These are phyloP conservation scores for Bradynema listronoti DNA, from an alignment of 1,140 invertebrate genomes.

Conservation along the genomic window DNA sequence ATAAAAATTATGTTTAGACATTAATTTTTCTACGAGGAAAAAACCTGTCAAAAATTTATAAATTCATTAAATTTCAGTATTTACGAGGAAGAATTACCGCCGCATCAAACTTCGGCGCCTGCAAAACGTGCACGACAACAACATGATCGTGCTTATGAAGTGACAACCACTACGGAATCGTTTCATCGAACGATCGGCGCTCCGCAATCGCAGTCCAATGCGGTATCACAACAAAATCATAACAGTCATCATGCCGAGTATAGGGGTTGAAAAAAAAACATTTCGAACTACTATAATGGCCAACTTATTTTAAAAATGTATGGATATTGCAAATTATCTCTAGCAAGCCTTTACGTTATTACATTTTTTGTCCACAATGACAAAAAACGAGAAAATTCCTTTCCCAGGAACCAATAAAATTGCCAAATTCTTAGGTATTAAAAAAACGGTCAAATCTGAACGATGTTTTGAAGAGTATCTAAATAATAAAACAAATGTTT, in stretches of 20 bases:
- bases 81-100: constrained; percentile 57
- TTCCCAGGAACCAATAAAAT: too few relatives aligned
- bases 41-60: background rate
- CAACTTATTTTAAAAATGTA: too few relatives aligned
- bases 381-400: background rate
- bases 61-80: constrained; percentile 42
- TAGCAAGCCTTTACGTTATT: too few relatives aligned
- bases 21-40: background rate
- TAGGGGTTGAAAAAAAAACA: too few relatives aligned
- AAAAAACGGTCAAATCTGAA: too few relatives aligned
- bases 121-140: constrained; percentile 42
- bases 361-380: background rate
- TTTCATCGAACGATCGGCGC: constrained; percentile 62
- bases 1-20: constrained; percentile 1
- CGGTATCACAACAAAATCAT: too few relatives aligned
- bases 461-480: too few relatives aligned
- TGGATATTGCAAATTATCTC: too few relatives aligned
- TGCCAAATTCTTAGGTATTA: too few relatives aligned
- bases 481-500: too few relatives aligned
- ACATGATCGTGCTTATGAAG: constrained; percentile 56
- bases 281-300: too few relatives aligned
- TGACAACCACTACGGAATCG: constrained; percentile 57
- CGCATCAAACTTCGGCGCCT: constrained; percentile 11
- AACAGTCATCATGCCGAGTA: too few relatives aligned
- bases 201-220: constrained; percentile 63